phyloP scores from a whole-genome alignment of 2,888 invertebrate genomes.

The Papilio demoleus region DNA sequence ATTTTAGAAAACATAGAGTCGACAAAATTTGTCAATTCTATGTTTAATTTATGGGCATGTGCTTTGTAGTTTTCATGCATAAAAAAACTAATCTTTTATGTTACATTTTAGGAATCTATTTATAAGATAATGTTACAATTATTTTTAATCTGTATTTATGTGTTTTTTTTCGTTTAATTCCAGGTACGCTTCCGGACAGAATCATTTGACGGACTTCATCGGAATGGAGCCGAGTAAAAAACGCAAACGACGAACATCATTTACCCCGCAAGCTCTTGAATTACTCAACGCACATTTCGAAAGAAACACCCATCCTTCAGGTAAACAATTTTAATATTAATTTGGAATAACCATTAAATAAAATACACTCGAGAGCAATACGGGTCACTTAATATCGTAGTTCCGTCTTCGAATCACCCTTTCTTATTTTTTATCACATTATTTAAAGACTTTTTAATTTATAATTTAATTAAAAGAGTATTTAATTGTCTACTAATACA shows the following conservation, averaged over 20 bases:
- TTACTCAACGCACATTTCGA: slow-evolving; percentile 97
- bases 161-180: slow-evolving; percentile 63
- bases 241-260: slow-evolving; percentile 97
- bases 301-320: slow-evolving; percentile 98
- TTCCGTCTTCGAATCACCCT: too few relatives aligned
- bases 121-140: slow-evolving; percentile 21
- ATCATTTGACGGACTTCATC: slow-evolving; percentile 97
- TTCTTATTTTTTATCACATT: too few relatives aligned
- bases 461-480: too few relatives aligned
- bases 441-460: too few relatives aligned
- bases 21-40: background rate
- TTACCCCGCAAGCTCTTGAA: slow-evolving; percentile 98
- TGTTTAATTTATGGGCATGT: background rate
- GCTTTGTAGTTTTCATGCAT: background rate
- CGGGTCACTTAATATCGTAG: too few relatives aligned
- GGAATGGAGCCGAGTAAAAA: slow-evolving; percentile 99
- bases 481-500: too few relatives aligned
- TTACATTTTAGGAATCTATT: background rate
- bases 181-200: slow-evolving; percentile 96
- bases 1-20: slow-evolving; percentile 6
- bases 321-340: too few relatives aligned
- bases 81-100: background rate
- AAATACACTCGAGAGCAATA: too few relatives aligned
- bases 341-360: too few relatives aligned
- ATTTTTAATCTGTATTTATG: slow-evolving; percentile 42